A percentile compares a stretch with the other conserved stretches of the same genome.
These are phyloP conservation scores for Nipponacmea schrenckii DNA, from an alignment of 2,888 invertebrate species.

Conservation along the genomic window DNA sequence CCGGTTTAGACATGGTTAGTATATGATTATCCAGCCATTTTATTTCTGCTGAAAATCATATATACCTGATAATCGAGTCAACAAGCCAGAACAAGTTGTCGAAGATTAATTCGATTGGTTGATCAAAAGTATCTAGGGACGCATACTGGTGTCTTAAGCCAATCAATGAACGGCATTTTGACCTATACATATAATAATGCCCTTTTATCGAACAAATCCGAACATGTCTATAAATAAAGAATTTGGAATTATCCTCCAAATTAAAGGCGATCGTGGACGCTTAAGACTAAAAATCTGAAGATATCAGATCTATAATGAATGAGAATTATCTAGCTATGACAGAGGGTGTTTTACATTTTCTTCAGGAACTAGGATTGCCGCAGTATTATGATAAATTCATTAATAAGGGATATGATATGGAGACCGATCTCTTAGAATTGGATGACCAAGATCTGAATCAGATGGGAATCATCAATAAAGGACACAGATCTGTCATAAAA, in stretches of 20 bases:
- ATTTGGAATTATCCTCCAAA: too few relatives aligned
- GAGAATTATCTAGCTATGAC: slow-evolving; percentile 36
- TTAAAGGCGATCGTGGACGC: too few relatives aligned
- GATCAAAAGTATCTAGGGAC: neutral
- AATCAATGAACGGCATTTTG: slow-evolving; percentile 1
- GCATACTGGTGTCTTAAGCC: neutral
- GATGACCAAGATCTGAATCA: slow-evolving; percentile 46
- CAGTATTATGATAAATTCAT: slow-evolving; percentile 56
- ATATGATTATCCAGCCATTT: neutral
- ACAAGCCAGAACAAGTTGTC: too few relatives aligned
- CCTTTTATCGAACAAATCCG: neutral
- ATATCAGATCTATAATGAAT: slow-evolving; percentile 11
- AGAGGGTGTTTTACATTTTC: slow-evolving; percentile 49
- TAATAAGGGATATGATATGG: slow-evolving; percentile 57
- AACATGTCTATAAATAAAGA: neutral
- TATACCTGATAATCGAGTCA: neutral
- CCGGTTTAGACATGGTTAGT: neutral
- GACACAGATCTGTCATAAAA: slow-evolving; percentile 37
- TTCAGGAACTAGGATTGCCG: slow-evolving; percentile 45
- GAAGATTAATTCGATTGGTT: neutral
- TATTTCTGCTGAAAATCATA: slow-evolving; percentile 21
- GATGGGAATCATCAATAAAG: slow-evolving; percentile 46
- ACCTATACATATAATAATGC: neutral
- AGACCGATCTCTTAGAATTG: slow-evolving; percentile 51
- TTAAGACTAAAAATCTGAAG: neutral